phyloP scores from a whole-genome alignment of 2,113 vertebrate species.

The Rhinoptilus africanus region DNA sequence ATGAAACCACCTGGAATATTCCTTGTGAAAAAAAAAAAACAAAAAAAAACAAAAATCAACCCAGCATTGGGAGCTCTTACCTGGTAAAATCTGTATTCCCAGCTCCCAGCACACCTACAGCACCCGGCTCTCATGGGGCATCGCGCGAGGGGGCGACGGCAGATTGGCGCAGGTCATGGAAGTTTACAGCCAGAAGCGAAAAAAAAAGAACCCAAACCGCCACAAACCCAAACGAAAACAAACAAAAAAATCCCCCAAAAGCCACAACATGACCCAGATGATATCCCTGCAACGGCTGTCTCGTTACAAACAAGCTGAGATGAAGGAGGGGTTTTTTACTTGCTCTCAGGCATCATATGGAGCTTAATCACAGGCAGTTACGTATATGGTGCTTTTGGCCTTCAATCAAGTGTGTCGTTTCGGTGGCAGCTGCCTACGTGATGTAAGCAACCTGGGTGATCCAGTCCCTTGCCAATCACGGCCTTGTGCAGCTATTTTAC shows the following conservation, averaged over 20 bases:
- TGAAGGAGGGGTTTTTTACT: conserved; percentile 64
- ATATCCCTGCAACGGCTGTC: conserved; percentile 35
- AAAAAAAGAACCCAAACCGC: not conserved
- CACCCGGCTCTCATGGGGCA: conserved; percentile 40
- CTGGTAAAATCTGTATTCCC: conserved; percentile 28
- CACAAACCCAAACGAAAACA: not conserved
- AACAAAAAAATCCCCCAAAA: not conserved
- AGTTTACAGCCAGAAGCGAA: conserved; percentile 36
- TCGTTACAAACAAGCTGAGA: conserved; percentile 42
- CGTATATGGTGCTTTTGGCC: conserved; percentile 64
- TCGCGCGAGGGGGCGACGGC: not conserved
- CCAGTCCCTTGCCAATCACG: conserved; percentile 10
- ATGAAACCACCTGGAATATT: not conserved
- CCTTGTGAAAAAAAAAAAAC: not conserved
- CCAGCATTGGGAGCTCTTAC: conserved; percentile 19
- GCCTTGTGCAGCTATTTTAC: conserved; percentile 30
- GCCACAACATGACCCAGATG: conserved; percentile 47
- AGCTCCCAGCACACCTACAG: conserved; percentile 44
- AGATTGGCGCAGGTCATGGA: conserved; percentile 36
- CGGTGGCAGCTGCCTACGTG: conserved; percentile 65
- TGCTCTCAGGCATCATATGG: conserved; percentile 62
- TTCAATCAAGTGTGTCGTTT: conserved; percentile 66
- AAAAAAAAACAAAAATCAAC: not conserved
- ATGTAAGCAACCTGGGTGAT: conserved; percentile 44
- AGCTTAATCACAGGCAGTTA: conserved; percentile 65